These are phyloP conservation scores for Triplophysa dalaica DNA, from an alignment of 2,113 vertebrate species.

Conservation along the genomic window DNA sequence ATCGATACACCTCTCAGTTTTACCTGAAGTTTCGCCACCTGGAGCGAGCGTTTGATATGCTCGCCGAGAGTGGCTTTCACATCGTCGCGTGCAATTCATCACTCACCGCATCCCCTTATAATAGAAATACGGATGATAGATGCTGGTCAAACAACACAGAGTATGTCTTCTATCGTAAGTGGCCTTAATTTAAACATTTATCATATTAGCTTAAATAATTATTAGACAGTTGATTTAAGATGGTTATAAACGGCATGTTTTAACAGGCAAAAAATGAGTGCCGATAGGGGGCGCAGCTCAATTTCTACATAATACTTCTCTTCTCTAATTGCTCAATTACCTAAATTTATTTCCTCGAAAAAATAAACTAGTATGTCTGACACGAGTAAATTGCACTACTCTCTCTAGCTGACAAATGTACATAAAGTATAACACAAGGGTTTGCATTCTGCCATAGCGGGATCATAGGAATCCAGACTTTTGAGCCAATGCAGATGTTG, in stretches of 20 bases:
- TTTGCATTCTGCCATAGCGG: neutral
- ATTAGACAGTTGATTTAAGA: neutral
- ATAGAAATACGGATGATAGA: constrained; percentile 89
- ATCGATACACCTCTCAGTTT: constrained; percentile 94
- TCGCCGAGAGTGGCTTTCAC: constrained; percentile 97
- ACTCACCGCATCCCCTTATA: constrained; percentile 85
- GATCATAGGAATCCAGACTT: neutral
- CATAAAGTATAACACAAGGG: neutral
- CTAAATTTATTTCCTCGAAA: neutral
- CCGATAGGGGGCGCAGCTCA: neutral
- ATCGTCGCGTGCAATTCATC: constrained; percentile 96
- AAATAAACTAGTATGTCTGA: neutral
- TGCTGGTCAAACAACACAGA: constrained; percentile 97
- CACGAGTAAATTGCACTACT: neutral
- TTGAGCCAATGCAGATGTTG: constrained; percentile 28
- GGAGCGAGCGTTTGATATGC: constrained; percentile 97
- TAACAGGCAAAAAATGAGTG: neutral
- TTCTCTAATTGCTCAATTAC: neutral
- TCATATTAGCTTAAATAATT: neutral
- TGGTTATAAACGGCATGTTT: neutral
- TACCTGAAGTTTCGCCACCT: constrained; percentile 94
- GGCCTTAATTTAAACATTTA: constrained; percentile 49
- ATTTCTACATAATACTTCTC: neutral
- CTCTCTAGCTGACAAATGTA: neutral
- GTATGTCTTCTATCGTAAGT: constrained; percentile 99